Percentiles rank a stretch among this genome's conserved stretches.
These are phyloP conservation scores for Pampusana beccarii DNA, from an alignment of 2,113 vertebrate genomes.

Conservation along the genomic window DNA sequence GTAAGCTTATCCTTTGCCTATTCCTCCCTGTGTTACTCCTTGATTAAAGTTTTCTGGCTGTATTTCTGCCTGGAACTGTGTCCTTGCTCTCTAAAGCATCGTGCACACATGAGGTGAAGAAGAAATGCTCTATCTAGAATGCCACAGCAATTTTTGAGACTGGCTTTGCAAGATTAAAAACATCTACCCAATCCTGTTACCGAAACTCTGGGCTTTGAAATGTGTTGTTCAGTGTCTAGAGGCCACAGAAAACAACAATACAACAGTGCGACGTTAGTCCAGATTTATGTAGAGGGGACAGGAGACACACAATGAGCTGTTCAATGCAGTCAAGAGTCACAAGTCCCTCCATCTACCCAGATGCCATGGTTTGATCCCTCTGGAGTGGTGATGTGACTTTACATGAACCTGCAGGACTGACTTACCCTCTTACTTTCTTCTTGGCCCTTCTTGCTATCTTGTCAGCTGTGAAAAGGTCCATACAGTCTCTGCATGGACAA, in stretches of 20 bases:
- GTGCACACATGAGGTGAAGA: not conserved
- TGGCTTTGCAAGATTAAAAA: not conserved
- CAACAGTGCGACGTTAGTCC: not conserved
- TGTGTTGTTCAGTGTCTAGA: not conserved
- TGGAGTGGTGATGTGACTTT: not conserved
- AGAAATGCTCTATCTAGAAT: not conserved
- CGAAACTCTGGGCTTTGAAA: not conserved
- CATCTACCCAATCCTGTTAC: not conserved
- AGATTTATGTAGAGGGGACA: not conserved
- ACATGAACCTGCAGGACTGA: not conserved
- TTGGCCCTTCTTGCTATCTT: not conserved
- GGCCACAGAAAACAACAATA: not conserved
- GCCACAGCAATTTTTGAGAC: not conserved
- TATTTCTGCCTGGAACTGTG: not conserved
- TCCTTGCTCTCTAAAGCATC: not conserved
- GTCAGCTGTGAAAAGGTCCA: not conserved
- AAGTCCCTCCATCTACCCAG: not conserved
- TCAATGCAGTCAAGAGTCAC: not conserved
- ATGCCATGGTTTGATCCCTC: not conserved
- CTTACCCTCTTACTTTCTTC: not conserved
- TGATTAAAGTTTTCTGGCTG: not conserved
- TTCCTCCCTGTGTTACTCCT: not conserved
- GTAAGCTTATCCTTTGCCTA: not conserved
- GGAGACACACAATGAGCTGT: not conserved
- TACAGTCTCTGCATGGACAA: not conserved